A percentile compares a stretch with the other conserved stretches of the same genome.
These are phyloP conservation scores for Pseudomyrmex sp. DNA, from an alignment of 1,140 invertebrate species.

Conservation along the genomic window DNA sequence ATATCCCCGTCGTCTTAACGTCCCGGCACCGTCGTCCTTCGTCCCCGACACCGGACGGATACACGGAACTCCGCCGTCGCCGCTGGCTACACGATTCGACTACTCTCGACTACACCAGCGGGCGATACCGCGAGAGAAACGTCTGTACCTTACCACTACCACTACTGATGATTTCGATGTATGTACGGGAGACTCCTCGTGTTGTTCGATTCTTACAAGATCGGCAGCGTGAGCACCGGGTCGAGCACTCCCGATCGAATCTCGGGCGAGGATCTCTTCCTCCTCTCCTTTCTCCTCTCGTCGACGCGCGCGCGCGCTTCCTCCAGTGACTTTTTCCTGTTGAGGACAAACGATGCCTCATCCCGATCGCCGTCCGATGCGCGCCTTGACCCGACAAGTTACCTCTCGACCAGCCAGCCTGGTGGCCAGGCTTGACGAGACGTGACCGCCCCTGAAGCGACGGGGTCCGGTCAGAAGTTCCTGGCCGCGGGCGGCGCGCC, in stretches of 20 bases:
- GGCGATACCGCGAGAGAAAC: slow-evolving; percentile 2
- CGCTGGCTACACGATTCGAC: slow-evolving; percentile 63
- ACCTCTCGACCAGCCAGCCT: slow-evolving; percentile 66
- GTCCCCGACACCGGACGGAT: slow-evolving; percentile 19
- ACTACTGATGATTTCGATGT: neutral
- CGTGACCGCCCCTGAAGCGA: slow-evolving; percentile 69
- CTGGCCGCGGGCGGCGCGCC: slow-evolving; percentile 19
- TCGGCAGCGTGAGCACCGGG: slow-evolving; percentile 22
- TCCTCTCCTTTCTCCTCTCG: slow-evolving; percentile 27
- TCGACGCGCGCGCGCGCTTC: slow-evolving; percentile 63
- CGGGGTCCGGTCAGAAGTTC: slow-evolving; percentile 41
- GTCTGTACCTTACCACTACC: neutral
- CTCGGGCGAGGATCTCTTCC: slow-evolving; percentile 60
- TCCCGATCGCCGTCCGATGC: slow-evolving; percentile 34
- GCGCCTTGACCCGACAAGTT: slow-evolving; percentile 68
- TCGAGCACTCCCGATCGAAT: slow-evolving; percentile 64
- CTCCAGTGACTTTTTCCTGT: slow-evolving; percentile 52
- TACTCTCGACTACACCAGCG: slow-evolving; percentile 53
- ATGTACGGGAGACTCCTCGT: slow-evolving; percentile 26
- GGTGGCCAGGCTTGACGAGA: slow-evolving; percentile 72
- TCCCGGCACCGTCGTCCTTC: slow-evolving; percentile 33
- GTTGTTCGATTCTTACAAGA: slow-evolving; percentile 27
- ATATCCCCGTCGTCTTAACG: slow-evolving; percentile 29
- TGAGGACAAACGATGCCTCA: slow-evolving; percentile 47
- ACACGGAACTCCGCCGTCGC: slow-evolving; percentile 71